Conservation (phyloP, 1,140 invertebrate genomes). For the Trialeurodes vaporariorum region DNA sequence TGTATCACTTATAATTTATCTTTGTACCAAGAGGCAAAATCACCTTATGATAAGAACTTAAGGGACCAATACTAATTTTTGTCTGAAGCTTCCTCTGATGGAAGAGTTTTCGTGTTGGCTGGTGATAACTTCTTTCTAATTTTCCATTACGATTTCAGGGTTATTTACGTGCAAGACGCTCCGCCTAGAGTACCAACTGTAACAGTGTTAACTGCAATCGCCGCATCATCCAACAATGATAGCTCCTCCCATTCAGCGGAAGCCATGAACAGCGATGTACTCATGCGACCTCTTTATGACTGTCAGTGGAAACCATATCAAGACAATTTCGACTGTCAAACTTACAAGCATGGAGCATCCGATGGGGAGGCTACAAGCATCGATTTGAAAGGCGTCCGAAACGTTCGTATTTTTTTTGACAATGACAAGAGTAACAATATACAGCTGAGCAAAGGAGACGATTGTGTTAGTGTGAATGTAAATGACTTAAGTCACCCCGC, state of each 20-base stretch:
- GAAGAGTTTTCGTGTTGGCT: too few species aligned
- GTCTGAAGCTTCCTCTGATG: too few species aligned
- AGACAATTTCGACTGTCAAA: background rate
- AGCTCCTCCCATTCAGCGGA: constrained; percentile 4
- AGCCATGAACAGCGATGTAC: constrained; percentile 4
- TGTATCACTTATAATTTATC: too few species aligned
- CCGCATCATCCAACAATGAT: constrained; percentile 8
- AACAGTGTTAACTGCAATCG: constrained; percentile 6
- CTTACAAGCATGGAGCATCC: background rate
- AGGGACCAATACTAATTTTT: too few species aligned
- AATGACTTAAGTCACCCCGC: background rate
- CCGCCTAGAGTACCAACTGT: constrained; percentile 47
- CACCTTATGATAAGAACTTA: too few species aligned
- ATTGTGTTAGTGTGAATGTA: background rate
- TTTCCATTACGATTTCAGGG: constrained; percentile 47
- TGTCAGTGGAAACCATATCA: constrained; percentile 7
- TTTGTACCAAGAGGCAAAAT: too few species aligned
- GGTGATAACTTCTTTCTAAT: too few species aligned
- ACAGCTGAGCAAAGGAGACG: background rate
- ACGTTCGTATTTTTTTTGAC: constrained; percentile 29
- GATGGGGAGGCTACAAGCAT: constrained; percentile 26
- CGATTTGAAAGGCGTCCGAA: constrained; percentile 28
- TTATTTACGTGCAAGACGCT: constrained; percentile 83
- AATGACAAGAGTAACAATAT: constrained; percentile 21
- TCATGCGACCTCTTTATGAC: constrained; percentile 10